phyloP scores from a whole-genome alignment of 2,797 vertebrate genomes.

The Tragopan temminckii region DNA sequence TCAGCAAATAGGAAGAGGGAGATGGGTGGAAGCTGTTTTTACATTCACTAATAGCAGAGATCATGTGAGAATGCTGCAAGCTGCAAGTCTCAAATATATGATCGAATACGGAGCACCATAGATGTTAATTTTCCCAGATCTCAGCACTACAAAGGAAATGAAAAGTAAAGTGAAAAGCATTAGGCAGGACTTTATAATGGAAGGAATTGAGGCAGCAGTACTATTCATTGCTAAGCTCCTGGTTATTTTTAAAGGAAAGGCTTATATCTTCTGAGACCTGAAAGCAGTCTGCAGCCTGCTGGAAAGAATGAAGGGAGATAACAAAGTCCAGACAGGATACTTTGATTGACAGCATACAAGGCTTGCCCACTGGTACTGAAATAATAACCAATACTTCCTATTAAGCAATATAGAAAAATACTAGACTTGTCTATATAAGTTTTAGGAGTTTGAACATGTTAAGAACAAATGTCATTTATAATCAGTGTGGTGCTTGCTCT shows the following conservation, averaged over 20 bases:
- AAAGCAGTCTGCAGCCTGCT: slow-evolving; percentile 60
- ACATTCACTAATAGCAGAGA: slow-evolving; percentile 52
- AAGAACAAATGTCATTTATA: not conserved
- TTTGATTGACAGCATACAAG: slow-evolving; percentile 45
- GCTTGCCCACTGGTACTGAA: not conserved
- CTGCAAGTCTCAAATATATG: slow-evolving; percentile 45
- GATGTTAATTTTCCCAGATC: slow-evolving; percentile 67
- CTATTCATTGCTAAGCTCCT: slow-evolving; percentile 69
- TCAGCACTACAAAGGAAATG: slow-evolving; percentile 62
- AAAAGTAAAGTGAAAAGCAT: slow-evolving; percentile 66
- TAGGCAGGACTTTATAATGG: slow-evolving; percentile 50
- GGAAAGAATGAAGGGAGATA: slow-evolving; percentile 60
- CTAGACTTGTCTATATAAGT: not conserved
- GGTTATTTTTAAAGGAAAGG: slow-evolving; percentile 68
- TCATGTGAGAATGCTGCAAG: slow-evolving; percentile 51
- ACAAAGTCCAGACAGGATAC: slow-evolving; percentile 47
- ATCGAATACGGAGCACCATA: slow-evolving; percentile 43
- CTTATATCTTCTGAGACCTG: slow-evolving; percentile 61
- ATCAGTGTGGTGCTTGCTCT: not conserved
- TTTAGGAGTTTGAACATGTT: not conserved
- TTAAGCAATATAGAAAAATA: not conserved
- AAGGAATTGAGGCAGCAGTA: slow-evolving; percentile 65
- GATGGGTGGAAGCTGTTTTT: slow-evolving; percentile 46
- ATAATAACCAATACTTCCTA: slow-evolving; percentile 9
- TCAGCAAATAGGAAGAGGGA: slow-evolving; percentile 44